These are phyloP conservation scores for Polydrusus tereticollis DNA, from an alignment of 2,888 invertebrate genomes.

Conservation along the genomic window DNA sequence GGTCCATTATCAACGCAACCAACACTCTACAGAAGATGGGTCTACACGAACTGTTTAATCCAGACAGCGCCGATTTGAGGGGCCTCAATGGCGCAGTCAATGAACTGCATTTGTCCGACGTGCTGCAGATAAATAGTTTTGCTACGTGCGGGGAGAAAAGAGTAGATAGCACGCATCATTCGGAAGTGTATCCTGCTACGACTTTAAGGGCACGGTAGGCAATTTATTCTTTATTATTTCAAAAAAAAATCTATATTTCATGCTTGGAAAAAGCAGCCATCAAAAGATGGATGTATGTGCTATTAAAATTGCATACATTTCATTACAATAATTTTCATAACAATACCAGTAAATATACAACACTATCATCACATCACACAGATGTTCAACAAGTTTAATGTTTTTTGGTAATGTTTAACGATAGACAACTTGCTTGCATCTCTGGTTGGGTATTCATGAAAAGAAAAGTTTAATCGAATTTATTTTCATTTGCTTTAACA, in stretches of 20 bases:
- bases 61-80: constrained; percentile 83
- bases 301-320: too few species aligned
- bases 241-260: background rate
- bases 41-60: constrained; percentile 81
- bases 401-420: too few species aligned
- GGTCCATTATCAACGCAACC: constrained; percentile 86
- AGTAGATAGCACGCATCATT: constrained; percentile 81
- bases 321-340: too few species aligned
- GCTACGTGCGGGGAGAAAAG: constrained; percentile 84
- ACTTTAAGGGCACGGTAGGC: constrained; percentile 60
- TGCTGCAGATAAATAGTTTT: constrained; percentile 87
- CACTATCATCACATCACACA: too few species aligned
- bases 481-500: too few species aligned
- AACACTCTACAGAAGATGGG: constrained; percentile 85
- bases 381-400: too few species aligned
- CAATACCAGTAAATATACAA: too few species aligned
- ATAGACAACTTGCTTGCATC: too few species aligned
- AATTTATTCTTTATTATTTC: background rate
- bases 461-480: too few species aligned
- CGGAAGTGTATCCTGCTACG: constrained; percentile 85
- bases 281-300: too few species aligned
- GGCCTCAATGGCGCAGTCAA: constrained; percentile 85
- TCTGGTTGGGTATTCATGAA: too few species aligned
- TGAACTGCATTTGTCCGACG: constrained; percentile 86
- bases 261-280: too few species aligned